phyloP scores from a whole-genome alignment of 2,113 vertebrate species.

The Mustela nigripes region DNA sequence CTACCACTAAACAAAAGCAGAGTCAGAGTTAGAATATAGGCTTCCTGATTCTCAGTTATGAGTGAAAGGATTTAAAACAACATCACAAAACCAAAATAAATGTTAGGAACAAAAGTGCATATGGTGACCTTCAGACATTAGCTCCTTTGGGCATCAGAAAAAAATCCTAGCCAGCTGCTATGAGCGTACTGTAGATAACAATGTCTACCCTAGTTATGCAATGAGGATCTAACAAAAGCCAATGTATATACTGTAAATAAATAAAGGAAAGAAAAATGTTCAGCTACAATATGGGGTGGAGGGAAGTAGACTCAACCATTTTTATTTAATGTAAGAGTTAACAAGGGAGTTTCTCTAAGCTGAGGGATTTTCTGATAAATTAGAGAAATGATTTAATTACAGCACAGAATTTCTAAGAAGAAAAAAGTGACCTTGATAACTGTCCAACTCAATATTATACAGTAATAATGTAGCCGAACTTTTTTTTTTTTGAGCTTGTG shows the following conservation, averaged over 20 bases:
- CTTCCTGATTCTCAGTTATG: neutral
- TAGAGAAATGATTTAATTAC: neutral
- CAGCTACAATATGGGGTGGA: neutral
- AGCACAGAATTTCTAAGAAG: neutral
- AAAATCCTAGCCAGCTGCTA: neutral
- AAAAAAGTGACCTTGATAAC: neutral
- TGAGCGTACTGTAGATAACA: neutral
- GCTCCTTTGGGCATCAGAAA: conserved; percentile 5
- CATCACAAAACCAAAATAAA: conserved; percentile 60
- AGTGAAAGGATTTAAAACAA: conserved; percentile 35
- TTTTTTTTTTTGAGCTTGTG: neutral
- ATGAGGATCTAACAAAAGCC: neutral
- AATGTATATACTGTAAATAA: neutral
- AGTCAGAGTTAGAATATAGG: neutral
- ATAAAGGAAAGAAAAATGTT: neutral
- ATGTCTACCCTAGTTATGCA: neutral
- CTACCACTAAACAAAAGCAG: neutral
- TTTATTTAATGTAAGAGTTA: neutral
- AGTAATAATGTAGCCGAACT: neutral
- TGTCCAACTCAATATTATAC: neutral
- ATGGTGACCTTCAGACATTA: conserved; percentile 46
- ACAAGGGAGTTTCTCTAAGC: neutral
- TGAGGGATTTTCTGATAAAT: neutral
- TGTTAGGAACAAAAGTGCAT: conserved; percentile 37
- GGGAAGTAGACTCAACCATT: neutral